phyloP scores from a whole-genome alignment of 1,140 invertebrate species.

The Sweltsa coloradensis region DNA sequence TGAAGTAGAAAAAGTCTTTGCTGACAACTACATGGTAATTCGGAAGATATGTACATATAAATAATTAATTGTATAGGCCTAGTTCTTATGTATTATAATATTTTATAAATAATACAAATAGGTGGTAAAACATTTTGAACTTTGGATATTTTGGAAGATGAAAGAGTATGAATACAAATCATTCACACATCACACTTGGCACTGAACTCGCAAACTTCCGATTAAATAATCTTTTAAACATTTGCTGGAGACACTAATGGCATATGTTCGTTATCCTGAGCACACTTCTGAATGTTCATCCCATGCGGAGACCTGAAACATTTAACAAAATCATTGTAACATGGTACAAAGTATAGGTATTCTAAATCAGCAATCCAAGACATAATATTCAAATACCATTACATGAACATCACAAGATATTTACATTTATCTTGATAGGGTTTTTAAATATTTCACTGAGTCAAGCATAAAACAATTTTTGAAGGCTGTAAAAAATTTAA shows the following conservation, averaged over 20 bases:
- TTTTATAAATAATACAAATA: slow-evolving; percentile 5
- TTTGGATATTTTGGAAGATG: slow-evolving; percentile 12
- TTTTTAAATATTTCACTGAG: no score
- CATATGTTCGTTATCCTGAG: slow-evolving; percentile 10
- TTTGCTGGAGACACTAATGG: neutral
- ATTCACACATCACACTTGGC: neutral
- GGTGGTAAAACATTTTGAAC: slow-evolving; percentile 11
- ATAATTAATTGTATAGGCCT: slow-evolving; percentile 1
- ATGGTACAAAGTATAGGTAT: no score
- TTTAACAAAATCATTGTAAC: no score
- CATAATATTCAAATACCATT: no score
- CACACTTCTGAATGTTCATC: slow-evolving; percentile 13
- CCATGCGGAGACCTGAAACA: slow-evolving; percentile 9
- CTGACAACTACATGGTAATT: slow-evolving; percentile 2
- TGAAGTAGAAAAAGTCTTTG: no score
- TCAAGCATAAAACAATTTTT: no score
- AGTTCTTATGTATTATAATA: slow-evolving; percentile 3
- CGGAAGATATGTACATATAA: slow-evolving; percentile 9
- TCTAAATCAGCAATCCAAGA: no score
- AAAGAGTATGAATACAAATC: slow-evolving; percentile 7
- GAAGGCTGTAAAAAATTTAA: no score
- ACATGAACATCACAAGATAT: no score
- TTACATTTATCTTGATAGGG: no score
- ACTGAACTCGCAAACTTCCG: neutral
- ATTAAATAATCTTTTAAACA: neutral